A percentile compares a stretch with the other conserved stretches of the same genome.
Evolutionary conservation across 2,797 vertebrate species (phyloP).

Genomic region (Anolis apletophallus): DNA sequence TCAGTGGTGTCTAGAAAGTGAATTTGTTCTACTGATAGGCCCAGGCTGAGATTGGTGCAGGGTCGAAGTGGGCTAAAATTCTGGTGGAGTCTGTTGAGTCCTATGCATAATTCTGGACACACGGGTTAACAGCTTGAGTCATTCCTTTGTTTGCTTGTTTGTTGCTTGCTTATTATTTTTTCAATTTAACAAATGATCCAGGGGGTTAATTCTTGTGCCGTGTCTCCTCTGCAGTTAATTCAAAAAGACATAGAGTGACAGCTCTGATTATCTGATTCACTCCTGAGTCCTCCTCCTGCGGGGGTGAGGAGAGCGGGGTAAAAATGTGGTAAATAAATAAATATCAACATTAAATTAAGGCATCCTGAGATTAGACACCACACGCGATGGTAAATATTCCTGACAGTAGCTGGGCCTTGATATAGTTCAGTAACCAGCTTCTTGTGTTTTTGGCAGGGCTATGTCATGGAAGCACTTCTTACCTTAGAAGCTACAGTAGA

Average conservation of each 20-base stretch:
- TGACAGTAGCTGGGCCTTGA: slow-evolving; percentile 20
- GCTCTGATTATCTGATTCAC: slow-evolving; percentile 15
- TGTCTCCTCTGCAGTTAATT: slow-evolving; percentile 43
- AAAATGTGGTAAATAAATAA: no score
- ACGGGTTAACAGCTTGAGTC: slow-evolving; percentile 29
- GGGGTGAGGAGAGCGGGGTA: no score
- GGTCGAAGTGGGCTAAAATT: no score
- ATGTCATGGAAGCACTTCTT: slow-evolving; percentile 97
- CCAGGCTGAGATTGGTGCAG: no score
- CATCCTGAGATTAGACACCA: neutral
- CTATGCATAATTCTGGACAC: no score
- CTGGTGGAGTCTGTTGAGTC: no score
- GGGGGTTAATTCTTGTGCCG: neutral
- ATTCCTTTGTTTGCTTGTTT: neutral
- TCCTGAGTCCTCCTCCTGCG: no score
- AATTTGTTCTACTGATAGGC: no score
- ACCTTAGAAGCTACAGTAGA: slow-evolving; percentile 97
- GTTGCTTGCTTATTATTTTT: neutral
- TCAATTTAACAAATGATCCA: slow-evolving; percentile 10
- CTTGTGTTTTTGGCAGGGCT: slow-evolving; percentile 83
- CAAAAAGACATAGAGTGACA: slow-evolving; percentile 41
- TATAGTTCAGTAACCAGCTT: slow-evolving; percentile 43
- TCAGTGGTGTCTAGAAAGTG: no score
- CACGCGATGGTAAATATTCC: slow-evolving; percentile 17
- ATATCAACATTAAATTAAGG: neutral